Evolutionary conservation across 2,888 invertebrate genomes (phyloP).

Genomic region (Marasmarcha lunaedactyla): DNA sequence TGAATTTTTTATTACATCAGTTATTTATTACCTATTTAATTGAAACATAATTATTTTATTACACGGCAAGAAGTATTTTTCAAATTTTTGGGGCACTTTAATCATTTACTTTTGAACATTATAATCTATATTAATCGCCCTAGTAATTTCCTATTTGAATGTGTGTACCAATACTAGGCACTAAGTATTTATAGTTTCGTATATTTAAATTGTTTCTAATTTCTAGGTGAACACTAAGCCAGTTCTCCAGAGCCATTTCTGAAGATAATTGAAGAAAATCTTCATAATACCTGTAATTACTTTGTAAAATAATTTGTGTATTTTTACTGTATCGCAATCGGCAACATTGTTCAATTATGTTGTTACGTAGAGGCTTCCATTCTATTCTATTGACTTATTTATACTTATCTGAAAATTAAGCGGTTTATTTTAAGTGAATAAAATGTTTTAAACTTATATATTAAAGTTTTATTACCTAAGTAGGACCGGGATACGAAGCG

Average conservation of each 20-base stretch:
- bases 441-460: constrained; percentile 35
- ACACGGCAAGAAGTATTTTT: too few relatives aligned
- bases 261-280: constrained; percentile 7
- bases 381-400: constrained; percentile 59
- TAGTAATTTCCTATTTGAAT: too few relatives aligned
- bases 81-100: too few relatives aligned
- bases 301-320: constrained; percentile 8
- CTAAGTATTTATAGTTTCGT: too few relatives aligned
- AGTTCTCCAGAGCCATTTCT: constrained; percentile 30
- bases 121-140: too few relatives aligned
- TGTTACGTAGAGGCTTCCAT: constrained; percentile 63
- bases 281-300: background rate
- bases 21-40: too few relatives aligned
- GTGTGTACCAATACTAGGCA: too few relatives aligned
- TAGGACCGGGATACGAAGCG: too few relatives aligned
- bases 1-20: too few relatives aligned
- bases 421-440: constrained; percentile 52
- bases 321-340: constrained; percentile 22
- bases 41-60: too few relatives aligned
- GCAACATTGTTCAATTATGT: constrained; percentile 29
- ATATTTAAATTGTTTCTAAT: constrained; percentile 8
- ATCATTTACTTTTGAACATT: too few relatives aligned
- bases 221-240: constrained; percentile 59
- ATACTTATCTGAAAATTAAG: constrained; percentile 33
- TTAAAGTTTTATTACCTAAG: too few relatives aligned